These are phyloP conservation scores for Aspidiotus destructor DNA, from an alignment of 2,888 invertebrate genomes.

Conservation along the genomic window DNA sequence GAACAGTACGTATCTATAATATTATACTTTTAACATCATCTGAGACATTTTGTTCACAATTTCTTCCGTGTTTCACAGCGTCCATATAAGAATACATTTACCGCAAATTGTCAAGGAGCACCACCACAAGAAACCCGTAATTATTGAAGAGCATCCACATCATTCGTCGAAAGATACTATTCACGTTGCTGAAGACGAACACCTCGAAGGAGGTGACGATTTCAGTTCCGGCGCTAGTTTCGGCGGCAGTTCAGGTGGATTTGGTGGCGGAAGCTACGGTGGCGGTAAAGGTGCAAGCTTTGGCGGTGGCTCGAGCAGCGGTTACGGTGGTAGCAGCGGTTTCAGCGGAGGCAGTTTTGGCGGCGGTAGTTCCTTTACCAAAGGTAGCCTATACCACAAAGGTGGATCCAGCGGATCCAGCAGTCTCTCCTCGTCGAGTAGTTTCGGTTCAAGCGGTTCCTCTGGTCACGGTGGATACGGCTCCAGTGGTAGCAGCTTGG, in stretches of 20 bases:
- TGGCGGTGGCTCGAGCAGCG: background rate
- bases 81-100: background rate
- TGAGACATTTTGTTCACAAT: background rate
- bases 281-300: background rate
- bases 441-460: background rate
- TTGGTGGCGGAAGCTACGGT: background rate
- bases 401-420: background rate
- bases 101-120: background rate
- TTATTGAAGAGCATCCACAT: background rate
- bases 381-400: background rate
- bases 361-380: background rate
- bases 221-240: conserved; percentile 1
- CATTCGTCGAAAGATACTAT: background rate
- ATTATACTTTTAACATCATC: background rate
- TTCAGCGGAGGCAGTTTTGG: conserved; percentile 1
- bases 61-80: background rate
- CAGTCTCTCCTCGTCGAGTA: background rate
- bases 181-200: background rate
- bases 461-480: background rate
- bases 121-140: background rate
- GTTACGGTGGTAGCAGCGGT: background rate
- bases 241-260: background rate
- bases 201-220: background rate
- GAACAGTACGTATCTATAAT: background rate
- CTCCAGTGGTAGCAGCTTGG: background rate